Base-by-base conservation (phyloP, 64 coral and sea anemone species). In the Astreopora myriophthalma region DNA sequence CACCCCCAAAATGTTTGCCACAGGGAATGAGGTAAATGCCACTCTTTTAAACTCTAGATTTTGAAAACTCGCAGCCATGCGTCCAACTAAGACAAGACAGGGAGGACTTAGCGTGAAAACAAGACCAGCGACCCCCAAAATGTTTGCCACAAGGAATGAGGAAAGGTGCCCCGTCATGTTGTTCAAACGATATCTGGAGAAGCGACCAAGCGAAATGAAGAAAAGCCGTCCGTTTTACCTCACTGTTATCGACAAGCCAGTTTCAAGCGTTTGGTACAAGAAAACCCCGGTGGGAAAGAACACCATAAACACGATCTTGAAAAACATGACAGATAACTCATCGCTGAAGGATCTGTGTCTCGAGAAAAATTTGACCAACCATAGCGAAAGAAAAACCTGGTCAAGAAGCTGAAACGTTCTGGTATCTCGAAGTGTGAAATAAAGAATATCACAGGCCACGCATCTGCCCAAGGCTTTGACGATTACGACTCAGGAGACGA, bases 271-370 rank as follows among this genome's bases (percentile, higher is more conserved):
- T 49, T 94, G 85, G 92, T 88, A 49, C 76, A 94, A 73, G n/a
- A 42, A 39, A 22, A 65, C 87, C 17, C 75, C 85, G 4, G 81
- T 93, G 85, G 84, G 92, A 34, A 85, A 79, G 20, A 93, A 88
- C 75, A 71, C 52, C 19, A 87, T 80, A 0, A 57, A 93, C 36
- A 20, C 58, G 4, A 93, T 93, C 35, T 80, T 93, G 84, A 93
- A 93, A 26, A n/a, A n/a, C n/a, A n/a, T n/a, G n/a, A n/a, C n/a
- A n/a, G 31, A 87, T 1, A 40, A 62, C 6, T 65, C 39, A 17
- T 5, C 29, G 5, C 64, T 85, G 25, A 20, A 58, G 34, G n/a
- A 30, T 23, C 11, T 60, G 12, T 60, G 55, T 17, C 48, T 11
- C 30, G 30, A 19, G 10, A 85, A 75, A 20, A 62, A 85, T n/a